phyloP scores from a whole-genome alignment of 2,797 vertebrate genomes.

The Perodicticus potto region DNA sequence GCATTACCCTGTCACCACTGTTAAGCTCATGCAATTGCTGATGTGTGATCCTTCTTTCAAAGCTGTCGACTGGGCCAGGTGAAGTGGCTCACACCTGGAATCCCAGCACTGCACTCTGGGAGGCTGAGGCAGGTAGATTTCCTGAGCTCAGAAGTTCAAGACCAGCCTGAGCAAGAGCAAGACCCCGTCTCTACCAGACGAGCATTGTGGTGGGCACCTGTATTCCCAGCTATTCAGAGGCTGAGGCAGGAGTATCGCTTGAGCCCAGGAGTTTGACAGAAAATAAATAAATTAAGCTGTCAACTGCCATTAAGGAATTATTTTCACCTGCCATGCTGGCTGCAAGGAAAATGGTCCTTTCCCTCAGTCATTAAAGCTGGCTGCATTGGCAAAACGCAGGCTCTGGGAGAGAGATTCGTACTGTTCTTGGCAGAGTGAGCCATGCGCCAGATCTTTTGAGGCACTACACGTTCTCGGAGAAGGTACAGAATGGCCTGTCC shows the following conservation, averaged over 20 bases:
- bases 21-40: not conserved
- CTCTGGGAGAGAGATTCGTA: not conserved
- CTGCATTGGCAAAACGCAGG: not conserved
- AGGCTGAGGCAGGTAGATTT: too few relatives aligned
- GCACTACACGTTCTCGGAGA: not conserved
- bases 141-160: too few relatives aligned
- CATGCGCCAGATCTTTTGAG: rapidly evolving
- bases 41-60: not conserved
- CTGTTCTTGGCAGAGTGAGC: not conserved
- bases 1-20: not conserved
- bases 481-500: not conserved
- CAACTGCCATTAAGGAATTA: not conserved
- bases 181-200: too few relatives aligned
- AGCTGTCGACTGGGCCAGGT: not conserved
- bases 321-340: not conserved
- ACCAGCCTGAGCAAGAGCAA: too few relatives aligned
- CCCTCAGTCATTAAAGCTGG: not conserved
- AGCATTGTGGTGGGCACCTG: too few relatives aligned
- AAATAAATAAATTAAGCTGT: not conserved
- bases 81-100: too few relatives aligned
- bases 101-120: too few relatives aligned
- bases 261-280: too few relatives aligned
- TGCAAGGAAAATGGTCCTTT: not conserved
- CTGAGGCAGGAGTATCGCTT: too few relatives aligned
- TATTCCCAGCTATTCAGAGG: too few relatives aligned